phyloP scores from a whole-genome alignment of 1,140 invertebrate genomes.

The Achatina immaculata region DNA sequence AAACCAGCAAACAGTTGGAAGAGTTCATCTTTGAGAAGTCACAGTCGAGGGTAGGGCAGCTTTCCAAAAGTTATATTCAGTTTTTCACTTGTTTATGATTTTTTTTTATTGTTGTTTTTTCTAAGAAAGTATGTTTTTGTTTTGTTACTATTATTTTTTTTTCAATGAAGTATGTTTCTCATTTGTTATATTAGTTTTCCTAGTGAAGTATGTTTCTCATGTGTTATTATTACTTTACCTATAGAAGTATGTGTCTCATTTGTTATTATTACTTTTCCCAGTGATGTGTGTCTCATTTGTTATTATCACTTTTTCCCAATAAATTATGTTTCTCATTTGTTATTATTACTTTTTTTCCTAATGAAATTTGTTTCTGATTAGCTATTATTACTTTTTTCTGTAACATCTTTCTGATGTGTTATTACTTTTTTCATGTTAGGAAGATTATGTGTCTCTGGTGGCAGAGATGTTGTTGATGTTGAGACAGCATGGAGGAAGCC shows the following conservation, averaged over 20 bases:
- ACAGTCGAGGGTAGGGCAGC: conserved; percentile 12
- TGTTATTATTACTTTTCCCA: background rate
- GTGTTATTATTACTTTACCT: too few species aligned
- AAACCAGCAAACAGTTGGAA: conserved; percentile 24
- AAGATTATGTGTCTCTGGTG: conserved; percentile 22
- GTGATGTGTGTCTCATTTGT: background rate
- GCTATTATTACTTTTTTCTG: too few species aligned
- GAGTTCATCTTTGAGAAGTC: conserved; percentile 12
- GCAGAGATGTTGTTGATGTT: conserved; percentile 26
- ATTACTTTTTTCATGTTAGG: background rate
- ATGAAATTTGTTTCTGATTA: background rate
- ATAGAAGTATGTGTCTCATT: too few species aligned
- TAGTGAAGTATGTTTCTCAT: too few species aligned
- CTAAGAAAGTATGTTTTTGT: background rate
- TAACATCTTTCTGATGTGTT: background rate
- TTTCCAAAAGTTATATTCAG: background rate
- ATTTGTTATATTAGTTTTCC: background rate
- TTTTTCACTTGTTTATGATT: too few species aligned
- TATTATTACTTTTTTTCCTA: too few species aligned
- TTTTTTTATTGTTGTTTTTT: background rate
- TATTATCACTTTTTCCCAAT: background rate
- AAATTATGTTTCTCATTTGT: too few species aligned
- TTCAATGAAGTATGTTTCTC: background rate
- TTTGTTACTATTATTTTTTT: background rate
- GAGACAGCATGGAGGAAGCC: conserved; percentile 21